Base-by-base conservation (phyloP, 2,888 invertebrate species). In the Lepidochitona cinerea region DNA sequence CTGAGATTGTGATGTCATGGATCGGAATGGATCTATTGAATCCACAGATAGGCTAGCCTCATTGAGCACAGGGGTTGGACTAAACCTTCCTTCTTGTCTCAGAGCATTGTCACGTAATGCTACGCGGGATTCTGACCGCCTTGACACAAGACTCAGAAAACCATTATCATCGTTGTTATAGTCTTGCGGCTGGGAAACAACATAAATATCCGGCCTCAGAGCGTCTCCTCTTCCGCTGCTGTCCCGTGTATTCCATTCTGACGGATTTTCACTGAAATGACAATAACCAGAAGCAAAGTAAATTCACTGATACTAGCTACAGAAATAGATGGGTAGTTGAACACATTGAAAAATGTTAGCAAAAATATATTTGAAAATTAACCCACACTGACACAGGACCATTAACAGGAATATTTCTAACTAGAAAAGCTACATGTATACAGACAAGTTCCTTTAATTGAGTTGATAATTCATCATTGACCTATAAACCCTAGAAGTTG, bases 161-260 rank as follows among this genome's bases (percentile, higher is more conserved):
- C 59, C 59, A 26, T 59, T 59, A 26, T 59, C 59, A 26, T 59
- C 59, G 9, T 29, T 59, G 59, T 59, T 29, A 32, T 59, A 23
- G 14, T 18, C 26, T 14, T 29, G 59, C 9, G 32, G 7, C 32
- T 59, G 26, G 4, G 59, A 29, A 23, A 59, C 59, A 18, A 59
- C 23, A 26, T 29, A 59, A 14, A 59, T 59, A 26, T 29, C 26
- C 12, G 26, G 75, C 70, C 79, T 84, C 82, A 87, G 75, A 87
- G 82, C 23, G 85, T 84, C 79, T 86, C 85, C 78, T 87, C 87
- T 76, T 84, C 85, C 81, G 83, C 79, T 72, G 77, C 81, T 75
- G 75, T 81, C 75, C 85, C 82, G 80, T 78, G 83, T 79, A 83
- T 83, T 83, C 87, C 87, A 78, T 87, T 87, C 82, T 86, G 87